Evolutionary conservation across 2,113 vertebrate genomes (phyloP), one percentile per base, ranked within the genome.

Genomic region (Dolichallabes microphthalmus): DNA sequence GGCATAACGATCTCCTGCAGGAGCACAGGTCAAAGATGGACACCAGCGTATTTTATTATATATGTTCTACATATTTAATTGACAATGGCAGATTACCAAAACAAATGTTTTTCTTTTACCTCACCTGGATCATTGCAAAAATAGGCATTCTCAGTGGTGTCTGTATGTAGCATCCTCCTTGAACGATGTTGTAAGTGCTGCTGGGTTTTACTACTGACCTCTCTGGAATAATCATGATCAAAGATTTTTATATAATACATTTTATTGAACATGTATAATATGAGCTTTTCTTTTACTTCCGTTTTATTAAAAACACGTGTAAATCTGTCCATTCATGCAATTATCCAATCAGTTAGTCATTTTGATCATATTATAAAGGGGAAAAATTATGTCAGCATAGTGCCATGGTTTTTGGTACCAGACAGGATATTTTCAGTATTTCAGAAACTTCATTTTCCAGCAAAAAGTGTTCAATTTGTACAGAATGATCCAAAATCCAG

Each of bases 81-180:
- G 58, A 84, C 27, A 63, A 30, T 84, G 7, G 50, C 6, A 39
- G 32, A 50, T 84, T 0, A 14, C 50, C 50, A 78, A 17, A 57
- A 55, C 14, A 55, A 53, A 4, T 25, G 2, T 35, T 55, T 75
- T 25, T 15, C 2, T 81, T 58, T 76, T 35, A 32, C 50, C 83
- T 79, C 19, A 94, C 98, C 96, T 86, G 97, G 98, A 64, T 96
- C 93, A 5, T 97, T 96, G 82, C 98, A 99, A 79, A 99, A 97
- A 93, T 97, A 98, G 5, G 93, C 93, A 12, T 97, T 95, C 0
- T 94, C 94, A 71, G 93, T 91, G 0, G 93, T 93, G 85, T 94
- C 93, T 88, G 94, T 94, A 74, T 96, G 95, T 88, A 97, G 92
- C 96, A 97, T 99, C 90, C 97, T 96, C 85, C 94, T 94, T 20